phyloP scores from a whole-genome alignment of 2,113 vertebrate genomes.

The Tympanuchus pallidicinctus region DNA sequence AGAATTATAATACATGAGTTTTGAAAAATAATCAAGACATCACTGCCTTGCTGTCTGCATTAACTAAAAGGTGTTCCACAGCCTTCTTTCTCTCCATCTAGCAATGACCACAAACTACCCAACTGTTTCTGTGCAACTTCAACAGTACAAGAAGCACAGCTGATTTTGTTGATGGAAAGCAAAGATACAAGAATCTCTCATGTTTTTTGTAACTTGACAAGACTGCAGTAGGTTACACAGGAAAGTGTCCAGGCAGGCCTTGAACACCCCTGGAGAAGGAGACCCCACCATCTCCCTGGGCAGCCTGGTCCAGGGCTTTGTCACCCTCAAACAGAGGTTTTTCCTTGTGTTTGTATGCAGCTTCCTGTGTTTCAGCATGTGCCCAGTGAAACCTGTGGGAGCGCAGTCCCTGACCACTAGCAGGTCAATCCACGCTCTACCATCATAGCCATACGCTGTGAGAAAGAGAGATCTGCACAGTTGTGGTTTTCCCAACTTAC shows the following conservation, averaged over 20 bases:
- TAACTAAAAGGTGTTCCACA: neutral
- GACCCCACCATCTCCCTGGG: too few relatives aligned
- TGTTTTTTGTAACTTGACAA: neutral
- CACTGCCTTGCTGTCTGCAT: neutral
- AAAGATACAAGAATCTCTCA: neutral
- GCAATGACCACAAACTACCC: neutral
- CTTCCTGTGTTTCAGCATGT: too few relatives aligned
- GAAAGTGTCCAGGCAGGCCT: too few relatives aligned
- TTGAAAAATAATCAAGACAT: neutral
- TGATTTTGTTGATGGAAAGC: neutral
- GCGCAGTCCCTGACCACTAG: neutral
- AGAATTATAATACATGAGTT: neutral
- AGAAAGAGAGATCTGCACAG: neutral
- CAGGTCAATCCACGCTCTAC: neutral
- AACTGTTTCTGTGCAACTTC: neutral
- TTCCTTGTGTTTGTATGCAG: too few relatives aligned
- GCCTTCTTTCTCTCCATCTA: neutral
- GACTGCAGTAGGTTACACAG: too few relatives aligned
- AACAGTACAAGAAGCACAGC: neutral
- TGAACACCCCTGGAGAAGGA: too few relatives aligned
- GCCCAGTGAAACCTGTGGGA: neutral
- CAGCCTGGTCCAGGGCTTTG: too few relatives aligned
- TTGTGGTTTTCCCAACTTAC: neutral
- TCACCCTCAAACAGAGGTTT: too few relatives aligned
- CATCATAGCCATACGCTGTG: neutral